A percentile compares a stretch with the other conserved stretches of the same genome.
phyloP scores from a whole-genome alignment of 1,140 invertebrate genomes.

The Drosophila takahashii region DNA sequence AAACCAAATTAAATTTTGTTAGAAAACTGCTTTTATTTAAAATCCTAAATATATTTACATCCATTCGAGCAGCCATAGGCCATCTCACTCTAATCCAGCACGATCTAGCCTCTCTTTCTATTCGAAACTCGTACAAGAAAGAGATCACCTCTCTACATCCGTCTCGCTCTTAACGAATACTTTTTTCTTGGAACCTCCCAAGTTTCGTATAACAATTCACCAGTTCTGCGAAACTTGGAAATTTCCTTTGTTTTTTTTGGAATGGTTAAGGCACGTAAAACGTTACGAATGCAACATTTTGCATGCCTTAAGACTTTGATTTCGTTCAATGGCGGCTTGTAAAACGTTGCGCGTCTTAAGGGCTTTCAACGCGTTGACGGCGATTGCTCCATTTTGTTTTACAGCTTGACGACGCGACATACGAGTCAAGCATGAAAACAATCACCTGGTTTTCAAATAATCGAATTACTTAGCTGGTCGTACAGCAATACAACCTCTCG shows the following conservation, averaged over 20 bases:
- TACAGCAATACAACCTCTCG: constrained; percentile 1
- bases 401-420: constrained; percentile 31
- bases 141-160: constrained; percentile 8
- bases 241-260: constrained; percentile 8
- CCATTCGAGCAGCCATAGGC: not conserved
- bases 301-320: constrained; percentile 46
- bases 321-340: constrained; percentile 34
- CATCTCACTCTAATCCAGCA: constrained; percentile 9
- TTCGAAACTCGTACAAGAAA: constrained; percentile 12
- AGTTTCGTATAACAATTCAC: constrained; percentile 35
- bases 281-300: constrained; percentile 70
- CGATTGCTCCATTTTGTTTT: constrained; percentile 29
- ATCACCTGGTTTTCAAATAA: constrained; percentile 28
- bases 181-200: not conserved
- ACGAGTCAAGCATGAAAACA: constrained; percentile 39
- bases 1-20: too few relatives aligned
- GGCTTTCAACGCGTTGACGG: not conserved
- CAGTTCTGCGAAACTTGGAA: constrained; percentile 18
- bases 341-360: constrained; percentile 47
- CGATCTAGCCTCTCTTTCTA: constrained; percentile 13
- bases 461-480: constrained; percentile 12
- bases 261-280: constrained; percentile 69
- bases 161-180: constrained; percentile 9
- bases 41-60: too few relatives aligned
- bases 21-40: not conserved